Base-by-base conservation (phyloP, 92 coral and sea anemone genomes). In the Phymanthus crucifer region DNA sequence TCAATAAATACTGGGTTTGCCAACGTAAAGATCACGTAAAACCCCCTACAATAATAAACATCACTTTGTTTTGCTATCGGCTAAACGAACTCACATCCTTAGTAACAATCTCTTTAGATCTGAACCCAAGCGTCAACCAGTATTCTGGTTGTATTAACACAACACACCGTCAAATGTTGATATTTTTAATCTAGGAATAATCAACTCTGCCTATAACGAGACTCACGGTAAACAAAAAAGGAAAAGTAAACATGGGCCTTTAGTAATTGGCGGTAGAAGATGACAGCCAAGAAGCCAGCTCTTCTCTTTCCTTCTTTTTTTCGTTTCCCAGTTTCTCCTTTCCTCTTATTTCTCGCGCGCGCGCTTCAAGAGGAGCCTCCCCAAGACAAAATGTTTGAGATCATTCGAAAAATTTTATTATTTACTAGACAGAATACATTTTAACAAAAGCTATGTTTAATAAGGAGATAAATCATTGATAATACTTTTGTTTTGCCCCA, bases 201-300 rank as follows among this genome's bases (percentile, higher is more conserved):
- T 77, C 46, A 77, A 77, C 57, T 77, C 81, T 58, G 72, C 48
- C 67, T 70, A 58, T 37, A 77, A 61, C 68, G 72, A 77, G 81
- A 38, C 65, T 37, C 27, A 77, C 9, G 29, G 68, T 27, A 77
- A 77, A 77, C 58, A 77, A 31, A 29, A n/a, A 35, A 48, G 24
- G 21, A 18, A 61, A 26, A 38, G 81, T 61, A 69, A 77, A 77
- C 48, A 77, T 21, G 65, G 40, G 27, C 11, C 46, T 38, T 36
- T 61, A 61, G 71, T 77, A 77, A 77, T 77, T 64, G 81, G 81
- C 50, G 81, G 16, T 34, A 77, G 11, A 74, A 18, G 57, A 32
- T 50, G 70, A 40, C 75, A 36, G 19, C 54, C 48, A 17, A 6
- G 23, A n/a, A n/a, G n/a, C n/a, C n/a, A n/a, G n/a, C n/a, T n/a